A percentile compares a stretch with the other conserved stretches of the same genome.
phyloP scores from a whole-genome alignment of 64 coral and sea anemone genomes.

The Montipora foliosa region DNA sequence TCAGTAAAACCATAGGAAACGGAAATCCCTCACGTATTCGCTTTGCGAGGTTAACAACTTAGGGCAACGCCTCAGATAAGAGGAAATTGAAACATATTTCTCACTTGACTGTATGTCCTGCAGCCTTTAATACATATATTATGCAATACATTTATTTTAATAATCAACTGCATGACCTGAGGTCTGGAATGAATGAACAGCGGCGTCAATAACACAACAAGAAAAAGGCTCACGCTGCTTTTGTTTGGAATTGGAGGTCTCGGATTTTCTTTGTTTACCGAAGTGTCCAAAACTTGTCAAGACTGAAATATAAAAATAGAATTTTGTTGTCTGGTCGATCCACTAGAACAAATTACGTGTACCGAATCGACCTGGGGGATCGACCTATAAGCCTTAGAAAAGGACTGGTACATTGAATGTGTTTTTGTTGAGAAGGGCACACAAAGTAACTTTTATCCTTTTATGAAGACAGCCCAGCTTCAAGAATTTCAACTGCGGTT shows the following conservation, averaged over 20 bases:
- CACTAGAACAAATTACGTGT: no score
- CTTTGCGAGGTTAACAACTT: neutral
- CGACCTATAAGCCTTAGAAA: no score
- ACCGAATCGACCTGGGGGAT: no score
- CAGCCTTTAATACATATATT: neutral
- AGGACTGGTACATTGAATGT: no score
- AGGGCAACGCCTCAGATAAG: neutral
- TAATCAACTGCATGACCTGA: neutral
- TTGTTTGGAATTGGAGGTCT: neutral
- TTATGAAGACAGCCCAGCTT: no score
- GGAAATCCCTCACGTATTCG: slow-evolving; percentile 22
- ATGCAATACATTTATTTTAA: no score
- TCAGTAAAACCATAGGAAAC: neutral
- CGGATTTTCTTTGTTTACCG: neutral
- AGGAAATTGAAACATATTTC: neutral
- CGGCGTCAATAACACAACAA: no score
- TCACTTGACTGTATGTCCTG: neutral
- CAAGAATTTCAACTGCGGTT: no score
- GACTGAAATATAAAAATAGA: neutral
- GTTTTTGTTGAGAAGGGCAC: no score
- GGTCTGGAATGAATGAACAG: neutral
- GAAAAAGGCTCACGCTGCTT: neutral
- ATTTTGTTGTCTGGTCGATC: neutral
- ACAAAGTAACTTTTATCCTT: no score
- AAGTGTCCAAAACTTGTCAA: neutral